These are phyloP conservation scores for Drosophila takahashii DNA, from an alignment of 1,140 invertebrate genomes.

Conservation along the genomic window DNA sequence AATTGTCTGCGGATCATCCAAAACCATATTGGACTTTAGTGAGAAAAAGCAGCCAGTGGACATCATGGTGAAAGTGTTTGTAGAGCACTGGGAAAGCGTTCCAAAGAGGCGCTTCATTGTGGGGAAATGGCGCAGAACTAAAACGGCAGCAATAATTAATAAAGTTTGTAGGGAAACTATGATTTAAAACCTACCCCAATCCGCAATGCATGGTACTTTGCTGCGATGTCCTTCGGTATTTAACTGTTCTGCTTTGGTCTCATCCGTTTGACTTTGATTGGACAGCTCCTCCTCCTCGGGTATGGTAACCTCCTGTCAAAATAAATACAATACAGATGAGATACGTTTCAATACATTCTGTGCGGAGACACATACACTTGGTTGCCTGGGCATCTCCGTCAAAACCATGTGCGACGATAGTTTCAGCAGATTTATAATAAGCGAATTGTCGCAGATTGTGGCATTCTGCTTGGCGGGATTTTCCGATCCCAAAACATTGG, in stretches of 20 bases:
- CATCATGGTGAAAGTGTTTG: slow-evolving; percentile 88
- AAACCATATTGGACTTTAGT: slow-evolving; percentile 84
- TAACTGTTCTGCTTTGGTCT: slow-evolving; percentile 90
- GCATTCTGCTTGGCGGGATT: slow-evolving; percentile 85
- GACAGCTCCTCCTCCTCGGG: slow-evolving; percentile 79
- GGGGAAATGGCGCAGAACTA: slow-evolving; percentile 90
- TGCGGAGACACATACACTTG: slow-evolving; percentile 57
- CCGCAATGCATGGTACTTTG: slow-evolving; percentile 89
- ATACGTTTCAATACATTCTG: too few species aligned
- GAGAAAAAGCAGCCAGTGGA: slow-evolving; percentile 67
- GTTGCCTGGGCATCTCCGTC: slow-evolving; percentile 86
- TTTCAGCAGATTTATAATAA: slow-evolving; percentile 90
- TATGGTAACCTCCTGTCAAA: slow-evolving; percentile 73
- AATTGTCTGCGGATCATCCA: slow-evolving; percentile 86
- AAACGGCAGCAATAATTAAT: not conserved
- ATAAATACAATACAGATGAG: not conserved
- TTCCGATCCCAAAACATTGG: slow-evolving; percentile 88
- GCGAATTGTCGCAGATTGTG: slow-evolving; percentile 87
- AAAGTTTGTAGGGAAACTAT: slow-evolving; percentile 46
- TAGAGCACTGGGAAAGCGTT: slow-evolving; percentile 89
- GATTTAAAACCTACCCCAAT: slow-evolving; percentile 85
- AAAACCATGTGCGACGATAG: slow-evolving; percentile 89
- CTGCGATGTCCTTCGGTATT: slow-evolving; percentile 85
- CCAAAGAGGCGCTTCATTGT: slow-evolving; percentile 93
- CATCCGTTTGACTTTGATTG: slow-evolving; percentile 89